Evolutionary conservation across 2,797 vertebrate genomes (phyloP).

Genomic region (Tangara arthus): DNA sequence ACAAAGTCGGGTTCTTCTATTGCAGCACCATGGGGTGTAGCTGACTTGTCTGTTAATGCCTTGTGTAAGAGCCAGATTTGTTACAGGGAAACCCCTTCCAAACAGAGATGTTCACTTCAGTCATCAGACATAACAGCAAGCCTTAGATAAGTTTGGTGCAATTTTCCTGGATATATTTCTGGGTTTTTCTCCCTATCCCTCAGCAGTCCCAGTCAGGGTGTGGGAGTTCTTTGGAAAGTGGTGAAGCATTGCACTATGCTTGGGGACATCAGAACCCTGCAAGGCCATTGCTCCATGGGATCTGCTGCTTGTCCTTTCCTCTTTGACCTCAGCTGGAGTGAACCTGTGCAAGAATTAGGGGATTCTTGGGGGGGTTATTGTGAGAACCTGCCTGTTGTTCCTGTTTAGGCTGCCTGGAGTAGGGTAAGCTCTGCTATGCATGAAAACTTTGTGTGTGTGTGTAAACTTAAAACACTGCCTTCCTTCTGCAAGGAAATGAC

Average conservation of each 20-base stretch:
- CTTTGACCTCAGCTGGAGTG: not conserved
- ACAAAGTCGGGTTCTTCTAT: not conserved
- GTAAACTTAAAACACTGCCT: not conserved
- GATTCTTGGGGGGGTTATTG: not conserved
- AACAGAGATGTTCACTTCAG: not conserved
- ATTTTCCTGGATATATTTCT: not conserved
- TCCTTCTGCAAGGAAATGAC: constrained; percentile 90
- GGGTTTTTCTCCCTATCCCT: not conserved
- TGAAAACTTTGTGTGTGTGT: not conserved
- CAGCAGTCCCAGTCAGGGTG: not conserved
- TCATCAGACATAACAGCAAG: not conserved
- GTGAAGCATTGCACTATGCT: not conserved
- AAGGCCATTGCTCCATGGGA: accelerated
- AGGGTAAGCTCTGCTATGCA: not conserved
- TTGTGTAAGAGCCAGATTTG: not conserved
- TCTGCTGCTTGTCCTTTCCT: not conserved
- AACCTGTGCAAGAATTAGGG: not conserved
- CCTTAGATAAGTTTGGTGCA: not conserved
- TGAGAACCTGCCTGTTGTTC: not conserved
- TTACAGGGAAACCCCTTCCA: not conserved
- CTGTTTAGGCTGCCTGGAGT: not conserved
- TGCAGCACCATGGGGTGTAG: not conserved
- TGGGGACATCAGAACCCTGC: not conserved
- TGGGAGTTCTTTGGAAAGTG: not conserved
- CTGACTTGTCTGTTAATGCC: not conserved